Base-by-base conservation (phyloP, 2,797 vertebrate species). In the Anomalospiza imberbis region DNA sequence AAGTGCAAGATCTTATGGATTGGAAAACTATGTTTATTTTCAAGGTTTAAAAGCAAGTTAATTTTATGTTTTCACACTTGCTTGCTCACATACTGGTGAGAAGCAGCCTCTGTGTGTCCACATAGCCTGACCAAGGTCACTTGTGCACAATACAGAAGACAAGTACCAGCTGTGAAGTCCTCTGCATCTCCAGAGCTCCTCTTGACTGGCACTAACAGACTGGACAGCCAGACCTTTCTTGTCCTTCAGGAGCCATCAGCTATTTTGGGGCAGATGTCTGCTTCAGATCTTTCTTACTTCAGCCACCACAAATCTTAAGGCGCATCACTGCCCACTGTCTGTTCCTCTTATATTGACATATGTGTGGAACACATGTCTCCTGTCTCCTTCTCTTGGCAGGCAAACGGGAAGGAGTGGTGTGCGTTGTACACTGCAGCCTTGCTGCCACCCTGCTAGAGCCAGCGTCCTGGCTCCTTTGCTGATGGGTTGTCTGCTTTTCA, bases 351-450 rank as follows among this genome's bases (percentile, higher is more conserved):
- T 51, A 88, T 78, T 38, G 50, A 25, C 38, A 32, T 28, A 34
- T 50, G 62, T 66, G 36, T 73, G 55, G 66, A 81, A 84, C 31
- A 84, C n/a, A 10, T 6, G 8, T 66, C 76, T 61, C 19, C 47
- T 29, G 17, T 42, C 25, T 72, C 38, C 18, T 50, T 89, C 17
- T 73, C 29, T 75, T 82, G 75, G 47, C 47, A 76, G 63, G 34
- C 9, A 6, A n/a, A 9, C 0, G 7, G 60, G 73, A 58, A 87
- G 28, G 50, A 70, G 25, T 4, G 6, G 3, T 31, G 21, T 3
- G 5, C 0, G 0, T 7, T 3, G 2, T 24, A 24, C 0, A 0
- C 68, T 50, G 32, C 55, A 76, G 55, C 44, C 60, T 50, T 9
- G 14, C 53, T 84, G 38, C 61, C 57, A 40, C 50, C 44, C 29